Base-by-base conservation (phyloP, 2,888 invertebrate genomes). In the Apotomis turbidana region DNA sequence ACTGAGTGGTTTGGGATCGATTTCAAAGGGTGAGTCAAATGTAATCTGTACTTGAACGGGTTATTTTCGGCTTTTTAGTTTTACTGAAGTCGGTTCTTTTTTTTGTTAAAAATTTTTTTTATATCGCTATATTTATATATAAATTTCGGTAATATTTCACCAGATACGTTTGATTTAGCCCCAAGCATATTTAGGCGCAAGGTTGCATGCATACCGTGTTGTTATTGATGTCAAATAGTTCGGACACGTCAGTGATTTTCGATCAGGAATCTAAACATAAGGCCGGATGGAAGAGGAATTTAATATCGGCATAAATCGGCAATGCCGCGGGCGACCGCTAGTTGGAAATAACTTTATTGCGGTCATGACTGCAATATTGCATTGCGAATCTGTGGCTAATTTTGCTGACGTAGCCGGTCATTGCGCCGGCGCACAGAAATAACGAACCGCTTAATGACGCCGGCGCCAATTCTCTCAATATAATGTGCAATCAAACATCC, bases 351-450 rank as follows among this genome's bases (percentile, higher is more conserved):
- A 81, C 81, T 86, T 84, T 73, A 76, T 76, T 85, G 86, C 87
- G 87, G 80, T 87, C 85, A 82, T 83, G 85, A 84, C 83, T 83
- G 87, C 83, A 77, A 81, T 87, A 85, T 76, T 85, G 83, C 82
- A 80, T 83, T 84, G 87, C 81, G 81, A 87, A 85, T 86, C 79
- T 80, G 81, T 76, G 76, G 84, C 90, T 91, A 90, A 90, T 88
- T 90, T 90, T 89, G 88, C 85, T 79, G 81, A 78, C 78, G 79
- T 79, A 77, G 76, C 66, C 89, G 92, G 90, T 91, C 91, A 90
- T 85, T 91, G 91, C 86, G 90, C 90, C 83, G 75, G 69, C 78
- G 77, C 80, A 84, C 90, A 81, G 82, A 90, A 90, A 91, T 90
- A 91, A 85, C 89, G 74, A 78, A 76, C 80, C 78, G 85, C 85